These are phyloP conservation scores for Erinaceus europaeus DNA, from an alignment of 2,113 vertebrate species.

Conservation along the genomic window DNA sequence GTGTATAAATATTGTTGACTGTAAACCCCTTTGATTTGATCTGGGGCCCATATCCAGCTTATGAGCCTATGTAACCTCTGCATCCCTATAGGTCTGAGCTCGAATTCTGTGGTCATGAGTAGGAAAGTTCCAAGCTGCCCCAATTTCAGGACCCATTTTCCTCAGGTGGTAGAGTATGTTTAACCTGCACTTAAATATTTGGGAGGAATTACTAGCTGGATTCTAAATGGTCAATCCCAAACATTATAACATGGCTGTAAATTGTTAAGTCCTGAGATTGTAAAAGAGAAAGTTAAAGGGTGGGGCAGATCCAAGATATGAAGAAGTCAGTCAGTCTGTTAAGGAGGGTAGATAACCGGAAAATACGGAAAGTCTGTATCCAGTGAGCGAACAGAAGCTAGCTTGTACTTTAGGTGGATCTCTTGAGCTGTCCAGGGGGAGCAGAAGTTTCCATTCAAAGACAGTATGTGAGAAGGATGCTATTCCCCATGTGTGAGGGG, in stretches of 20 bases:
- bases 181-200: no score
- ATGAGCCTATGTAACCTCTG: no score
- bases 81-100: no score
- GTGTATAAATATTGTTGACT: no score
- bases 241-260: background rate
- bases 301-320: background rate
- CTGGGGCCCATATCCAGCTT: no score
- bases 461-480: background rate
- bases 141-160: no score
- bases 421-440: background rate
- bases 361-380: background rate
- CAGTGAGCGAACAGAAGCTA: background rate
- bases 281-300: background rate
- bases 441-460: background rate
- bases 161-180: no score
- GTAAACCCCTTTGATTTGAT: no score
- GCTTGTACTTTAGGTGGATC: background rate
- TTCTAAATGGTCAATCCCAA: background rate
- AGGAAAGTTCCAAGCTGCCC: no score
- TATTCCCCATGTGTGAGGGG: fast-evolving
- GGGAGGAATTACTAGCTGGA: no score
- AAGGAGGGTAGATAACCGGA: background rate
- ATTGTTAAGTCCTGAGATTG: background rate
- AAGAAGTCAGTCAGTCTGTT: background rate
- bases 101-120: no score